Evolutionary conservation across 2,888 invertebrate species (phyloP), one percentile per base, ranked within the genome.

Genomic region (Zonitis immaculata): DNA sequence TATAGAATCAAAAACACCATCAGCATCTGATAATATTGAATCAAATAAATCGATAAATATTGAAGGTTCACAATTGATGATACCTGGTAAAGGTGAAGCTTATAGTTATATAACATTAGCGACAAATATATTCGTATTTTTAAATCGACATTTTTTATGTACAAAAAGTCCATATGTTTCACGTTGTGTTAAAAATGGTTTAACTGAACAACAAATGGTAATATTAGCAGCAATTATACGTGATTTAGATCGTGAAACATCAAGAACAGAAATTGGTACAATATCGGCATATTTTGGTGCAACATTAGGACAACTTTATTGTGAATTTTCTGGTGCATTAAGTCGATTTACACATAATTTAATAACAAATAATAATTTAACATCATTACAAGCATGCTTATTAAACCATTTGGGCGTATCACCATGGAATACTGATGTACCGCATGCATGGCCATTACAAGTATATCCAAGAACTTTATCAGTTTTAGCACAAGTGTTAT

Each of bases 191-290:
- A 85, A 87, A 61, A 80, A 61, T 46, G 87, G 87, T 30, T 77
- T 92, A 26, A 86, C 89, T 51, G 94, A 95, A 66, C 90, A 93
- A 44, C 95, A 95, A 75, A 91, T 94, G 81, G 84, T 90, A 8
- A 83, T 92, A 61, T 79, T 96, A 53, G 91, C 95, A 0, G 89
- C 91, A 6, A 87, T 96, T 43, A 87, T 96, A 47, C 86, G 90
- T 66, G 95, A 96, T 73, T 80, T 96, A 49, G 96, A 96, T 76
- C 82, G 89, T 47, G 95, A 96, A 78, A 90, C 91, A 1, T 87
- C 91, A 6, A 80, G 89, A 49, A 88, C 90, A 5, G 93, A 92
- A 68, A 85, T 85, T 63, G 85, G 81, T 32, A 87, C 88, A 1
- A 88, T 89, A 63, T 87, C 87, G 0, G 78, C 84, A 0, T 86